A percentile compares a stretch with the other conserved stretches of the same genome.
phyloP scores from a whole-genome alignment of 2,888 invertebrate species.

The Venustoraphidia nigricollis region DNA sequence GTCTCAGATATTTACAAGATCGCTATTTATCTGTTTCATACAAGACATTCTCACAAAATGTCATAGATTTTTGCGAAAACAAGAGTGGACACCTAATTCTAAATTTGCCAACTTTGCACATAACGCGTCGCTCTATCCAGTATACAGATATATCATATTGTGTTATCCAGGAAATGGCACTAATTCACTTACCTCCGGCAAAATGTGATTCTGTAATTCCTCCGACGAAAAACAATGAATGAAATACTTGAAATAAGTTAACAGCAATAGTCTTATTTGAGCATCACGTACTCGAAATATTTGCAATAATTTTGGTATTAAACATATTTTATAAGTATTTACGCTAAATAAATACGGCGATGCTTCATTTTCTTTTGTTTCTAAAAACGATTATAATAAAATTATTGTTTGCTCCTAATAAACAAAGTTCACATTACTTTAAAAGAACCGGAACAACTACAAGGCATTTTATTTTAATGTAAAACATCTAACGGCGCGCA shows the following conservation, averaged over 20 bases:
- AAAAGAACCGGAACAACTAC: conserved; percentile 8
- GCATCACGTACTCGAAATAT: conserved; percentile 76
- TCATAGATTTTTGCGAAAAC: no score
- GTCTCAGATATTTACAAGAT: no score
- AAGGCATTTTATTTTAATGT: conserved; percentile 3
- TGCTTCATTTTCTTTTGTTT: conserved; percentile 23
- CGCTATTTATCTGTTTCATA: no score
- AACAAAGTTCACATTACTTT: neutral
- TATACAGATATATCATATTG: no score
- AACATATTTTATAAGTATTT: conserved; percentile 50
- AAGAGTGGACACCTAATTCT: no score
- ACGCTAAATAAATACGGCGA: conserved; percentile 40
- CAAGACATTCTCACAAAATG: no score
- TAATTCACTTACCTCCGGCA: conserved; percentile 55
- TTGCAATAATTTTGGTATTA: conserved; percentile 62
- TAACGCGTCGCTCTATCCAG: no score
- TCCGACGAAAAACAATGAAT: conserved; percentile 58
- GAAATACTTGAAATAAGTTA: conserved; percentile 64
- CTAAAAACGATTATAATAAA: conserved; percentile 13
- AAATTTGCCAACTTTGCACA: no score
- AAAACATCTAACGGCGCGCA: no score
- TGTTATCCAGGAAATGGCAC: neutral
- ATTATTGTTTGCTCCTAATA: neutral
- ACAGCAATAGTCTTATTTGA: conserved; percentile 61
- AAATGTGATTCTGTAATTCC: conserved; percentile 56